Evolutionary conservation across 2,888 invertebrate genomes (phyloP).

Genomic region (Cataglyphis cursor): DNA sequence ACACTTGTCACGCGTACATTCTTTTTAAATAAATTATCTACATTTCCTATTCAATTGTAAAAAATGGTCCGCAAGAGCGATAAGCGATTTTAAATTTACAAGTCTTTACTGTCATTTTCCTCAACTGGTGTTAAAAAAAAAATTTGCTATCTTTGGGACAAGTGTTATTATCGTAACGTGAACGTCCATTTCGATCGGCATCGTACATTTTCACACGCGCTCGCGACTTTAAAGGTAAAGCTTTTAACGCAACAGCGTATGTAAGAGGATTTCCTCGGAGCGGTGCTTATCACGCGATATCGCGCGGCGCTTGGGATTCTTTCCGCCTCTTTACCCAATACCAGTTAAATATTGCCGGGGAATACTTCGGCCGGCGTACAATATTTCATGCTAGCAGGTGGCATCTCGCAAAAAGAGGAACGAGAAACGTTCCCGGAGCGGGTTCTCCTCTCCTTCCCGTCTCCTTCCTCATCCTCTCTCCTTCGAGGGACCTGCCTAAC

Average conservation of each 20-base stretch:
- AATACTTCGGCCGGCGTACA: conserved; percentile 62
- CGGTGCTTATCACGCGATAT: conserved; percentile 67
- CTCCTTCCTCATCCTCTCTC: neutral
- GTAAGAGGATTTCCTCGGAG: conserved; percentile 66
- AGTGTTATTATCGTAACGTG: neutral
- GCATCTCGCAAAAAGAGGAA: conserved; percentile 71
- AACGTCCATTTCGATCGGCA: neutral
- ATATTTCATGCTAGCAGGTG: conserved; percentile 78
- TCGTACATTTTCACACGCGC: neutral
- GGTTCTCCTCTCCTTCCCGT: conserved; percentile 22
- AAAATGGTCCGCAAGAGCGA: neutral
- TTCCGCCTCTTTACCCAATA: conserved; percentile 53
- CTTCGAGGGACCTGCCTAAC: conserved; percentile 61
- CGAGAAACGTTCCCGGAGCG: conserved; percentile 51
- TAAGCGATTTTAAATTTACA: neutral
- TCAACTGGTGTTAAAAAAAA: neutral
- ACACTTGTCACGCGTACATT: neutral
- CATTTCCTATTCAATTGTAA: neutral
- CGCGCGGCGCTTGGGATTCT: conserved; percentile 55
- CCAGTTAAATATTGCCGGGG: conserved; percentile 69
- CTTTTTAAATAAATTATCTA: neutral
- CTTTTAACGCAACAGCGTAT: conserved; percentile 50
- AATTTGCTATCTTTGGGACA: neutral
- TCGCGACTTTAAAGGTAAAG: conserved; percentile 46
- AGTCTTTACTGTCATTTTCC: neutral